Base-by-base conservation (phyloP, 2,888 invertebrate species). In the Panopea generosa region DNA sequence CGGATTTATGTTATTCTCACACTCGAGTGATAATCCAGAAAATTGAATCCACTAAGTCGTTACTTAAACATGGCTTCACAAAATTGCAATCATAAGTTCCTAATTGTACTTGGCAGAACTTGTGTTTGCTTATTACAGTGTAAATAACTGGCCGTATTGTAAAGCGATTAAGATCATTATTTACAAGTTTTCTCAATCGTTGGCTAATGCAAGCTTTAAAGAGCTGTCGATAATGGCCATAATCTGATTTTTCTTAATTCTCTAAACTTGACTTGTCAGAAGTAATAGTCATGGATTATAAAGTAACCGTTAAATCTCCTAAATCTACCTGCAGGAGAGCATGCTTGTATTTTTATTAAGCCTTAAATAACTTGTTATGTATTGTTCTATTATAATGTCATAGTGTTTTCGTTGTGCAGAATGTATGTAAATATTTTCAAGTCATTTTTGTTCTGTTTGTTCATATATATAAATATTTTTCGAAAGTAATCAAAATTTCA, bases 61-160 rank as follows among this genome's bases (percentile, higher is more conserved):
- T 22, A 49, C 61, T 73, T 47, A 61, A 40, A 49, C 61, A 53
- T 22, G 43, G 38, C 3, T 14, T 20, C 24, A 49, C 16, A 38
- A 45, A 74, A 74, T 74, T 74, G 74, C 74, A 74, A 63, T 74
- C 69, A 74, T 57, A 45, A 56, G 57, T 56, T 40, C 11, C 38
- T 74, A 63, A 74, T 69, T 68, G 68, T 74, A 69, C 74, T 74
- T 63, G 68, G 59, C 65, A 47, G 9, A n/a, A n/a, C 22, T 57
- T 50, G 22, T 60, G 50, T 33, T 60, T 60, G 33, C 22, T 27
- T 65, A 11, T 29, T 53, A 40, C 24, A 24, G 27, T 11, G n/a
- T 6, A 16, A 38, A 52, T 63, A 63, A 53, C 20, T 9, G 18
- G 16, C 26, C 38, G 52, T 63, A 53, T 53, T 63, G 18, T 40